A percentile compares a stretch with the other conserved stretches of the same genome.
Conservation (phyloP, 1,140 invertebrate genomes). For the Hycleus phaleratus region DNA sequence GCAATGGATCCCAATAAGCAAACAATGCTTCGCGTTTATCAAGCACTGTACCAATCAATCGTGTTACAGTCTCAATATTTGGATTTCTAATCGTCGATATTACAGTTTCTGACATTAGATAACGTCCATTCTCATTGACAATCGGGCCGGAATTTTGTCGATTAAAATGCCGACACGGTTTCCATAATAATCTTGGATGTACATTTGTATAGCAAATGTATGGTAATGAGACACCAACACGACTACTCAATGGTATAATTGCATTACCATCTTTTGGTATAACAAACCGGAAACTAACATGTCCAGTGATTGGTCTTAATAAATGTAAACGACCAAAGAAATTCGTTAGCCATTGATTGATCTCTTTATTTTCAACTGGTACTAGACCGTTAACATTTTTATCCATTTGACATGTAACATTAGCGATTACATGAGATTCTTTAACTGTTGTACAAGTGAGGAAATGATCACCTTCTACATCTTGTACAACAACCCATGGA, state of each 20-base stretch:
- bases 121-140: constrained; percentile 41
- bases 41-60: constrained; percentile 56
- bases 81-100: constrained; percentile 43
- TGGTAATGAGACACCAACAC: constrained; percentile 65
- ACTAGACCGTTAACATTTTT: constrained; percentile 56
- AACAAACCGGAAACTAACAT: constrained; percentile 66
- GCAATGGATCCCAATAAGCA: constrained; percentile 72
- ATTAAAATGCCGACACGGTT: constrained; percentile 53
- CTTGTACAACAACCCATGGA: constrained; percentile 67
- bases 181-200: constrained; percentile 56
- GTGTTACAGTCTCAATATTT: constrained; percentile 44
- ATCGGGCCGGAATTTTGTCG: constrained; percentile 47
- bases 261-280: constrained; percentile 43
- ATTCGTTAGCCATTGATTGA: constrained; percentile 60
- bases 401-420: constrained; percentile 68
- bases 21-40: constrained; percentile 70
- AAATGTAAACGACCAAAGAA: constrained; percentile 58
- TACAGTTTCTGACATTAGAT: constrained; percentile 48
- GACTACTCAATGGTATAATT: constrained; percentile 55
- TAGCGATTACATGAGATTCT: constrained; percentile 64
- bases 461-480: constrained; percentile 63
- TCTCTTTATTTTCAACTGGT: constrained; percentile 57
- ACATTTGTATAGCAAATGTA: constrained; percentile 67
- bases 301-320: constrained; percentile 58
- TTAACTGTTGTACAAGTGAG: constrained; percentile 74